These are phyloP conservation scores for Tychaedon coryphoeus DNA, from an alignment of 2,113 vertebrate species.

Conservation along the genomic window DNA sequence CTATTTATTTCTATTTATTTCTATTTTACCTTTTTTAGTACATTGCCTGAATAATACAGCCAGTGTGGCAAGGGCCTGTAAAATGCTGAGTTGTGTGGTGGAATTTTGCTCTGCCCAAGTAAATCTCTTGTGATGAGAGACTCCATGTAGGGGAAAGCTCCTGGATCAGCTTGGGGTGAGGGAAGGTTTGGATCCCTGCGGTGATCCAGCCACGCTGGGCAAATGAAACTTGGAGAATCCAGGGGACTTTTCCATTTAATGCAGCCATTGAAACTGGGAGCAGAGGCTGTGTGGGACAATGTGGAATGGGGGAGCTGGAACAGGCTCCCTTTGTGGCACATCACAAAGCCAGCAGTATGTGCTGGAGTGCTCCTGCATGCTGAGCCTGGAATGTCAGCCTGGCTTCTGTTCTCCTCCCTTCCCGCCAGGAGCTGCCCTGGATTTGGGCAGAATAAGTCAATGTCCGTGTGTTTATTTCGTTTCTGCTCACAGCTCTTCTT, in stretches of 20 bases:
- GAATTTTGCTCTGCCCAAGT: neutral
- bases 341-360: constrained; percentile 41
- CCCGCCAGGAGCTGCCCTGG: neutral
- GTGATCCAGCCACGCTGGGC: neutral
- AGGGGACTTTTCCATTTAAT: neutral
- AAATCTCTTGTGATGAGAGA: neutral
- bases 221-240: neutral
- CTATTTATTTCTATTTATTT: neutral
- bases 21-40: neutral
- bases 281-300: neutral
- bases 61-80: neutral
- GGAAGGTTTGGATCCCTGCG: neutral
- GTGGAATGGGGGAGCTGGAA: neutral
- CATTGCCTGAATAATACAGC: neutral
- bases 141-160: neutral
- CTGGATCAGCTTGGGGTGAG: neutral
- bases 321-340: constrained; percentile 39
- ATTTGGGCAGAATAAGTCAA: neutral
- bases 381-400: neutral
- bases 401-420: neutral
- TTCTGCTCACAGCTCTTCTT: neutral
- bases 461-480: neutral
- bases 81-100: neutral
- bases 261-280: neutral
- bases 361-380: neutral